A percentile compares a stretch with the other conserved stretches of the same genome.
Evolutionary conservation across 2,797 vertebrate species (phyloP).

Genomic region (Helarctos malayanus): DNA sequence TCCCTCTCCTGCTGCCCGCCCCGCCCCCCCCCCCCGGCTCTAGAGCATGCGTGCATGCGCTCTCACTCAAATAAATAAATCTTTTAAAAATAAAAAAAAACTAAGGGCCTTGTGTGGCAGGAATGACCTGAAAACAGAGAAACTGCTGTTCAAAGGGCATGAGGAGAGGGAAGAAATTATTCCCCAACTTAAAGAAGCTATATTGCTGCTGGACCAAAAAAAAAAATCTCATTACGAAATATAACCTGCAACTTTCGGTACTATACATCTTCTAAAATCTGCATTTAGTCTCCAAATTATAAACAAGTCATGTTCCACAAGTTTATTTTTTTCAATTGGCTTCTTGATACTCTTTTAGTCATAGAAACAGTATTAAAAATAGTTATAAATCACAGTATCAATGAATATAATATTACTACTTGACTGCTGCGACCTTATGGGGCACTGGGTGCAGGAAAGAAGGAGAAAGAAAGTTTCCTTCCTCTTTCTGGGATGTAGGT

Average conservation of each 20-base stretch:
- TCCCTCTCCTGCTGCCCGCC: background rate
- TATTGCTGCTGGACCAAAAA: background rate
- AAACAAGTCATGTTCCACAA: background rate
- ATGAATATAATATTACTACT: background rate
- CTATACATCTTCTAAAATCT: background rate
- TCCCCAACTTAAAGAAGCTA: background rate
- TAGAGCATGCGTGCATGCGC: background rate
- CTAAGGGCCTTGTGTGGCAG: background rate
- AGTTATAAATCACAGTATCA: background rate
- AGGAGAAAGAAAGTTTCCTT: constrained; percentile 18
- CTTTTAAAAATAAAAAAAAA: background rate
- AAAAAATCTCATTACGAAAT: background rate
- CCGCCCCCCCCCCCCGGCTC: background rate
- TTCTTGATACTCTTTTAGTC: background rate
- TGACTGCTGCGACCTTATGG: background rate
- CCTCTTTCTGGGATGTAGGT: background rate
- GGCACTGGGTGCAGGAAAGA: background rate
- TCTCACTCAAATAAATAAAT: background rate
- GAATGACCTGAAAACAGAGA: constrained; percentile 11
- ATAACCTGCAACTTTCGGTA: background rate
- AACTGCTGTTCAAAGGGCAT: background rate
- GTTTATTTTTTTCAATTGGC: background rate
- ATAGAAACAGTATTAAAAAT: background rate
- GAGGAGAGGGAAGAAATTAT: constrained; percentile 3
- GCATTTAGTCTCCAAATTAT: background rate